Conservation (phyloP, 2,113 vertebrate species). For the Charadrius vociferus region DNA sequence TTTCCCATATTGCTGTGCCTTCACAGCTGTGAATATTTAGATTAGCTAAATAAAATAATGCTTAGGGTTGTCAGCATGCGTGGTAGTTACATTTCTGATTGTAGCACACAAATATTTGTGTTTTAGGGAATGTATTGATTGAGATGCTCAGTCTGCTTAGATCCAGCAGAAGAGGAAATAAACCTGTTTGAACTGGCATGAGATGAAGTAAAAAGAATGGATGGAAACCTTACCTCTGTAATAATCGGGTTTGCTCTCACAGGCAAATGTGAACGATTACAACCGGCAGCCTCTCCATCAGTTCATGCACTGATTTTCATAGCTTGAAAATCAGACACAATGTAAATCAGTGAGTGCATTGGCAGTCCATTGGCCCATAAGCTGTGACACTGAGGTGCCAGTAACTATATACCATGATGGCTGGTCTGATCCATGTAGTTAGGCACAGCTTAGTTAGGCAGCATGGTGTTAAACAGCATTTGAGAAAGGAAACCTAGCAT, state of each 20-base stretch:
- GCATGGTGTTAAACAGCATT: not conserved
- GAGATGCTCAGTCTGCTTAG: not conserved
- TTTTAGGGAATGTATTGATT: not conserved
- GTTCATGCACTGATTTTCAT: not conserved
- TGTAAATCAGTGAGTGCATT: not conserved
- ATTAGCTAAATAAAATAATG: not conserved
- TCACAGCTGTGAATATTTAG: not conserved
- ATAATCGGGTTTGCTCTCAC: not conserved
- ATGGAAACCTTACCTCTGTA: not conserved
- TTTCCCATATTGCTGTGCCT: not conserved
- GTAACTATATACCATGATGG: not conserved
- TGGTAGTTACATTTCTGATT: not conserved
- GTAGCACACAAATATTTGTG: not conserved
- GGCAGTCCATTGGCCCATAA: not conserved
- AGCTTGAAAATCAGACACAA: not conserved
- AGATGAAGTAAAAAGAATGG: not conserved
- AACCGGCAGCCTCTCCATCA: accelerated
- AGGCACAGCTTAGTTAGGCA: not conserved
- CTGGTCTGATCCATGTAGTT: not conserved
- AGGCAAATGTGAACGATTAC: not conserved
- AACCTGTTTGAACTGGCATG: not conserved
- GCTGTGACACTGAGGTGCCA: not conserved
- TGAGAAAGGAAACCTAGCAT: not conserved
- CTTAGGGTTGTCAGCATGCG: not conserved
- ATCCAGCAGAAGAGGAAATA: not conserved